Evolutionary conservation across 2,797 vertebrate genomes (phyloP), one percentile per base, ranked within the genome.

Genomic region (Ceyx erithaca): DNA sequence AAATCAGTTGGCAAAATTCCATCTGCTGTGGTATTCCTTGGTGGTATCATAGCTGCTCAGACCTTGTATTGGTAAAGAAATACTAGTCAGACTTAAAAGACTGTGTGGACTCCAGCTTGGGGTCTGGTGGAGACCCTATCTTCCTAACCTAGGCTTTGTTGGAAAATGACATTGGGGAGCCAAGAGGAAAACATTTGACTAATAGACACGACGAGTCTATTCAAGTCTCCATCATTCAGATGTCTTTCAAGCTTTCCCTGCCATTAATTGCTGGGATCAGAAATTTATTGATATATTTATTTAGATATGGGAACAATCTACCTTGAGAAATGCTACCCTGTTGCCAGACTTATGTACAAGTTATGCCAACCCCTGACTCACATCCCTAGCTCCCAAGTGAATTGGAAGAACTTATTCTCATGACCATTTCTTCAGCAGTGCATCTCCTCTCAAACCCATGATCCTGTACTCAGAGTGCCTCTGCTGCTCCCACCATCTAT

Each of bases 61-160:
- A 30, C 8, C 30, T 90, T 10, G 11, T 8, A 4, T 21, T 30
- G 12, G 9, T 40, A 14, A 69, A 26, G 51, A 69, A 48, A 45
- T 17, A 41, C 4, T 3, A 45, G 9, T 16, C 9, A 55, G 4
- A 12, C 17, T 31, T 26, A 33, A 41, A 45, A 57, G 14, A 15
- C 0, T 1, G 1, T 2, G 1, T 17, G 20, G n/a, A 7, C 4
- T 63, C 26, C 13, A 30, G 40, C 64, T 37, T 14, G 25, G 40
- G 25, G 5, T 16, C 41, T 71, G 28, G 14, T 37, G 78, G 46
- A 41, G 35, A 45, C 3, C 26, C 17, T 7, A 4, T 55, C 6
- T 18, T 78, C 15, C 49, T 63, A 40, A 26, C 45, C 12, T 10
- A 51, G 49, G 12, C 5, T 72, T 75, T 45, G 19, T 19, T 72